Percentiles rank a stretch among this genome's conserved stretches.
Evolutionary conservation across 2,113 vertebrate species (phyloP).

Genomic region (Malurus alboscapulatus): DNA sequence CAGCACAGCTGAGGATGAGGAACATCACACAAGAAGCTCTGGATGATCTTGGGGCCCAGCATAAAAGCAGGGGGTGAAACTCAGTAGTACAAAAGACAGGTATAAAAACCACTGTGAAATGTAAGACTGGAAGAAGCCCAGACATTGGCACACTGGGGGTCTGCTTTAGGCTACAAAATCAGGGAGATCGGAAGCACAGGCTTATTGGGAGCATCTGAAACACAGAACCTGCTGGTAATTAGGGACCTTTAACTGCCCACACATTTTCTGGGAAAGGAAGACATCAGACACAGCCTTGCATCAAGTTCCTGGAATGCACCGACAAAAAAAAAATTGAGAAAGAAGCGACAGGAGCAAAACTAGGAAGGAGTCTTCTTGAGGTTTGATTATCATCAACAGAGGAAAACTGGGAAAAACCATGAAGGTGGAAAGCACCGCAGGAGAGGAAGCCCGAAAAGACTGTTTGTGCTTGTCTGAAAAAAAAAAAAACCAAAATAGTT

Average conservation of each 20-base stretch:
- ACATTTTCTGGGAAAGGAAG: slow-evolving; percentile 42
- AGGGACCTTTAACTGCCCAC: slow-evolving; percentile 45
- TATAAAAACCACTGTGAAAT: not conserved
- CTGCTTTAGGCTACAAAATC: slow-evolving; percentile 46
- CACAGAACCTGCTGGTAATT: slow-evolving; percentile 41
- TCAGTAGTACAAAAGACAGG: not conserved
- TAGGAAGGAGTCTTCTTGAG: not conserved
- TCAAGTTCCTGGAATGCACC: not conserved
- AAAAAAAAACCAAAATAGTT: not conserved
- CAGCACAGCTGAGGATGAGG: not conserved
- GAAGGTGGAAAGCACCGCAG: not conserved
- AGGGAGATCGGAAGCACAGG: slow-evolving; percentile 28
- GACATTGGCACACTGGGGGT: slow-evolving; percentile 9
- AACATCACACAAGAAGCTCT: not conserved
- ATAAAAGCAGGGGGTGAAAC: not conserved
- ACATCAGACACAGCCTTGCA: slow-evolving; percentile 8
- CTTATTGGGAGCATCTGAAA: slow-evolving; percentile 62
- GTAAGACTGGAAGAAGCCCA: slow-evolving; percentile 34
- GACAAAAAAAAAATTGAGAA: not conserved
- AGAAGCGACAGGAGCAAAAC: not conserved
- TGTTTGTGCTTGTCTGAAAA: not conserved
- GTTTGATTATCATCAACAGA: not conserved
- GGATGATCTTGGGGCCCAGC: not conserved
- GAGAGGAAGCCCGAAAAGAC: rapidly evolving
- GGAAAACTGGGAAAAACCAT: not conserved